Evolutionary conservation across 1,140 invertebrate genomes (phyloP).

Genomic region (Ceratina calcarata): DNA sequence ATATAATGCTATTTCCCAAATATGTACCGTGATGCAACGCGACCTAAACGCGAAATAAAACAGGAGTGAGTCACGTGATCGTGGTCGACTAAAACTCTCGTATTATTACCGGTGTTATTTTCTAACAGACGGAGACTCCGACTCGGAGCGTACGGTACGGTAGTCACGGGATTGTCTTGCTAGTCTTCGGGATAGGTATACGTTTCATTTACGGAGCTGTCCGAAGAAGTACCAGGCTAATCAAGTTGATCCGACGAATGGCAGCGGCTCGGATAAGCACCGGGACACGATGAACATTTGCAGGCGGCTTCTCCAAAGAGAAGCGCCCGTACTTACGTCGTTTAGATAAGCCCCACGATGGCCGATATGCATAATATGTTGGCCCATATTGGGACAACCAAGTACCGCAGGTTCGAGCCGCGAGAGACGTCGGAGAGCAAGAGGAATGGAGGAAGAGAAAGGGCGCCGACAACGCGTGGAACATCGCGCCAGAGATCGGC

Average conservation of each 20-base stretch:
- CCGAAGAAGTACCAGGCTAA: constrained; percentile 47
- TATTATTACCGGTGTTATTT: constrained; percentile 34
- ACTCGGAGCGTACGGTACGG: background rate
- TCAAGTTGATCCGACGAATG: constrained; percentile 60
- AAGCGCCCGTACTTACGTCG: constrained; percentile 66
- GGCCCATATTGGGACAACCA: constrained; percentile 72
- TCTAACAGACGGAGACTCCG: background rate
- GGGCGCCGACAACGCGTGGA: constrained; percentile 65
- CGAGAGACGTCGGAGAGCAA: constrained; percentile 31
- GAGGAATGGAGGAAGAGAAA: constrained; percentile 57
- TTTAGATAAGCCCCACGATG: constrained; percentile 74
- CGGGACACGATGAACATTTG: constrained; percentile 64
- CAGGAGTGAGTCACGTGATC: background rate
- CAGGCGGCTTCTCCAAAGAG: constrained; percentile 72
- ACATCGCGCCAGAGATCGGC: constrained; percentile 62
- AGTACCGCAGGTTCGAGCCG: constrained; percentile 31
- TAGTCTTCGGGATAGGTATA: constrained; percentile 30
- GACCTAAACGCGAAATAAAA: background rate
- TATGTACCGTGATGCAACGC: constrained; percentile 19
- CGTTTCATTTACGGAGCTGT: constrained; percentile 48
- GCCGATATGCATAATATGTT: constrained; percentile 73
- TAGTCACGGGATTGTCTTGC: constrained; percentile 4
- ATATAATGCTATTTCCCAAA: constrained; percentile 17
- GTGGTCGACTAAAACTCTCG: background rate
- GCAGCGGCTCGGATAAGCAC: constrained; percentile 42